Evolutionary conservation across 2,888 invertebrate genomes (phyloP), one percentile per base, ranked within the genome.

Genomic region (Zygogramma bicolorata): DNA sequence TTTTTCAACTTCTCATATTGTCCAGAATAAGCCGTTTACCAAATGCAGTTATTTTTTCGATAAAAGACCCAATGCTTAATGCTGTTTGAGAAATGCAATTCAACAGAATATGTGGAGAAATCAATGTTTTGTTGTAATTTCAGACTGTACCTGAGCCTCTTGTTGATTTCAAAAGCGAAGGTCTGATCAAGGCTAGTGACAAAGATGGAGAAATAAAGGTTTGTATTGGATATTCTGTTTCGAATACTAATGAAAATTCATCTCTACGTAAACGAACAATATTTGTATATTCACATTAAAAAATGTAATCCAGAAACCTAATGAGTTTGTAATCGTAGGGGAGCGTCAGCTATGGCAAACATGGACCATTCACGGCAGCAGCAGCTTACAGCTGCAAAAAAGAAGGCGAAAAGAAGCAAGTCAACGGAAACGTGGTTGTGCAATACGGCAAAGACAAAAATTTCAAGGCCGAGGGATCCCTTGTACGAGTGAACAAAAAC

Each of bases 101-200:
- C n/a, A n/a, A n/a, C n/a, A n/a, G n/a, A n/a, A n/a, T n/a, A n/a
- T n/a, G n/a, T n/a, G n/a, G n/a, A n/a, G n/a, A n/a, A n/a, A n/a
- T n/a, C n/a, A n/a, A n/a, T n/a, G 34, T 59, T 46, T 42, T 58
- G 15, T 58, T 60, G 6, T 18, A 42, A 25, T 78, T 76, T 20
- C 65, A 77, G 80, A 53, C 80, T 75, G 34, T 88, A 91, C 10
- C 91, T 10, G 74, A 72, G 2, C 40, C 90, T 5, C 89, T 93
- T 65, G 91, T 93, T 0, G 90, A 92, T 0, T 90, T 91, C 68
- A 92, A 91, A 80, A 89, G 91, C 59, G 90, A 91, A 0, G 90
- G 91, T 0, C 92, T 92, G 75, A 86, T 92, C 0, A 91, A 91
- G 78, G 84, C 91, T 61, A 92, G 92, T 27, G 91, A 91, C 83